Conservation (phyloP, 2,797 vertebrate species). For the Pangasius larnaudii region DNA sequence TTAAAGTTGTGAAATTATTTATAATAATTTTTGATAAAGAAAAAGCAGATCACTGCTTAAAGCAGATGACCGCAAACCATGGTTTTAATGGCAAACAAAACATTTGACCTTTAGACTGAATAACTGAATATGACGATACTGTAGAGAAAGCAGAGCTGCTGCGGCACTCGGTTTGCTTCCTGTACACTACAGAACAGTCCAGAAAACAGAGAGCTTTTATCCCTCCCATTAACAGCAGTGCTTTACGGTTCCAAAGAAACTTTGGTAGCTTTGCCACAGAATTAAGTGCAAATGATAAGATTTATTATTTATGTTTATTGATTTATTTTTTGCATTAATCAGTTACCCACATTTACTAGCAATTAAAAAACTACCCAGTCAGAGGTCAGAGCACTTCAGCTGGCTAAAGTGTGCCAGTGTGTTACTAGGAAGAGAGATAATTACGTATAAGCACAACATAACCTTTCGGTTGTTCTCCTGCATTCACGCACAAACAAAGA, state of each 20-base stretch:
- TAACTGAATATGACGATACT: not conserved
- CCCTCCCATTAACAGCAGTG: not conserved
- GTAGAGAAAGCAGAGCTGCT: not conserved
- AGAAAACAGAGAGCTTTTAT: not conserved
- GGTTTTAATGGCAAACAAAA: not conserved
- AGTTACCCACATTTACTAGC: not conserved
- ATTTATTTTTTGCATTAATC: not conserved
- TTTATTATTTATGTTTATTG: no score
- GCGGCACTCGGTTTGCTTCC: not conserved
- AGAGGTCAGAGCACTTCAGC: constrained; percentile 26
- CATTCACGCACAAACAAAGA: not conserved
- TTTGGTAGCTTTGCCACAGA: not conserved
- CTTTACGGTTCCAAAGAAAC: not conserved
- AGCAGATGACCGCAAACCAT: not conserved
- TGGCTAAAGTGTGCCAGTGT: not conserved
- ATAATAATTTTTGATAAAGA: not conserved
- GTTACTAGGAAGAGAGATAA: not conserved
- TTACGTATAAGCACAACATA: not conserved
- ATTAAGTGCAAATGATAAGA: not conserved
- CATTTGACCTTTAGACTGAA: not conserved
- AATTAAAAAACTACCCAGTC: constrained; percentile 35
- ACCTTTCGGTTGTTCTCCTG: not conserved
- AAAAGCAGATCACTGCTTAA: not conserved
- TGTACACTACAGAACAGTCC: not conserved
- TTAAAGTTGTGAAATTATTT: not conserved